These are phyloP conservation scores for Andrena bucephala DNA, from an alignment of 2,888 invertebrate species.

Conservation along the genomic window DNA sequence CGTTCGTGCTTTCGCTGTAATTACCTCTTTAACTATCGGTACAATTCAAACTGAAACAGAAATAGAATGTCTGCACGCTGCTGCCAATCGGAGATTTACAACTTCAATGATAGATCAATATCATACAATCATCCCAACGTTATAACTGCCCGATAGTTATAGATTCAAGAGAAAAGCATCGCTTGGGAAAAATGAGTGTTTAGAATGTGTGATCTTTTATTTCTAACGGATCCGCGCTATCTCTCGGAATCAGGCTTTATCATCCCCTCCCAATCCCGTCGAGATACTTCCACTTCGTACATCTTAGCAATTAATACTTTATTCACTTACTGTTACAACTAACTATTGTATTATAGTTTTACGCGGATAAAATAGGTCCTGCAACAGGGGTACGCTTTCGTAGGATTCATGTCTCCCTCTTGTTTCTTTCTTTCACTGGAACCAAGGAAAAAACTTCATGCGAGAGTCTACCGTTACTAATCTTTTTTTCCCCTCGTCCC, in stretches of 20 bases:
- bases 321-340: conserved; percentile 76
- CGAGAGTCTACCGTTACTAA: conserved; percentile 20
- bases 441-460: conserved; percentile 33
- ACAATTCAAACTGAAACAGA: conserved; percentile 5
- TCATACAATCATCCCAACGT: conserved; percentile 4
- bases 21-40: conserved; percentile 41
- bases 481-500: neutral
- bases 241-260: conserved; percentile 36
- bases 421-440: conserved; percentile 2
- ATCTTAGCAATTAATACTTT: conserved; percentile 75
- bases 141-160: conserved; percentile 40
- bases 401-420: conserved; percentile 54
- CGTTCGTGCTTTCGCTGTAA: conserved; percentile 26
- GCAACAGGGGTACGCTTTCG: conserved; percentile 49
- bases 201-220: conserved; percentile 50
- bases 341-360: conserved; percentile 77
- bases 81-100: conserved; percentile 26
- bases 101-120: neutral
- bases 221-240: conserved; percentile 46
- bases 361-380: conserved; percentile 73
- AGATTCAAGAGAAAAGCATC: conserved; percentile 39
- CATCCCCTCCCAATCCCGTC: conserved; percentile 26
- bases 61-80: conserved; percentile 4
- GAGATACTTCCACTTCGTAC: conserved; percentile 57
- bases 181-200: conserved; percentile 41